Conservation (phyloP, 2,797 vertebrate genomes). For the Choloepus didactylus region DNA sequence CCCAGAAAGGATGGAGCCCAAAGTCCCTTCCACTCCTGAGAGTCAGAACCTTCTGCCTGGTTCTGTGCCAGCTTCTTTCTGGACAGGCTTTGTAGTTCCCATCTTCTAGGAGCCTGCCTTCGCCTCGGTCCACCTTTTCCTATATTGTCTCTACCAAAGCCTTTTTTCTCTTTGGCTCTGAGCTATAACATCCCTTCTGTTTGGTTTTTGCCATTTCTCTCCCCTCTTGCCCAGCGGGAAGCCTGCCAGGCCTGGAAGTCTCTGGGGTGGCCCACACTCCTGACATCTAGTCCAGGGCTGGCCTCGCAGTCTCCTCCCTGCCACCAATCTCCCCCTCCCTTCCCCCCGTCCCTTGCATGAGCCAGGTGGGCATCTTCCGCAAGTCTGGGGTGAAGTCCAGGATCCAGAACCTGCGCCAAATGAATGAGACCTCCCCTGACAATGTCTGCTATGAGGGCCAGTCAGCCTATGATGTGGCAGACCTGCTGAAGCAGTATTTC, state of each 20-base stretch:
- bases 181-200: not conserved
- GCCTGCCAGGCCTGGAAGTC: not conserved
- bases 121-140: not conserved
- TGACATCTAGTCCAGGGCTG: not conserved
- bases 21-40: not conserved
- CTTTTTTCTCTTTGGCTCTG: not conserved
- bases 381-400: constrained; percentile 94
- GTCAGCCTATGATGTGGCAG: constrained; percentile 93
- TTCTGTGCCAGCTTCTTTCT: not conserved
- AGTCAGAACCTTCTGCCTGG: not conserved
- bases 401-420: constrained; percentile 91
- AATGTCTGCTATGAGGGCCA: constrained; percentile 91
- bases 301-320: constrained; percentile 26
- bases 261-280: not conserved
- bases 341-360: not conserved
- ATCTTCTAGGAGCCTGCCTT: not conserved
- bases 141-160: not conserved
- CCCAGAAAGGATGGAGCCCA: not conserved
- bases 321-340: not conserved
- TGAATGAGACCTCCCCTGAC: constrained; percentile 91
- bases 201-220: not conserved
- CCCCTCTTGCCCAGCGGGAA: not conserved
- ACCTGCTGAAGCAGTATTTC: constrained; percentile 94
- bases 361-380: constrained; percentile 93
- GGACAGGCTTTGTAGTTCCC: not conserved